Base-by-base conservation (phyloP, 2,113 vertebrate genomes). In the Machaerirhynchus nigripectus region DNA sequence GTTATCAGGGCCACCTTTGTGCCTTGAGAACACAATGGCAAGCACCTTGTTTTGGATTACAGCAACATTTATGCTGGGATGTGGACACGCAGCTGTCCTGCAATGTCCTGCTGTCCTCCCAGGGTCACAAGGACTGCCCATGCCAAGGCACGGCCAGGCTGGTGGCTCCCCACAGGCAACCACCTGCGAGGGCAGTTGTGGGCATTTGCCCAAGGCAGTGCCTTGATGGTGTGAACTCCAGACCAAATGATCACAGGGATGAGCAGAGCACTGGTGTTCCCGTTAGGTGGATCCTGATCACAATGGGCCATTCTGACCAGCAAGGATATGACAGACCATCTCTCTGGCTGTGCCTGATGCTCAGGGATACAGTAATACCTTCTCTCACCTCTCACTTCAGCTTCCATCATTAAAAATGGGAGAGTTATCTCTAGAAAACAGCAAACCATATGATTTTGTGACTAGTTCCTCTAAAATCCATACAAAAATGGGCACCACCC, bases 111-210 rank as follows among this genome's bases (percentile, higher is more conserved):
- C n/a, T 70, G 11, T 37, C 52, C 46, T 69, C 31, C 52, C 2
- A 1, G 16, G 19, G 13, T 28, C 20, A 15, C 78, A 69, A 74
- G 64, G 74, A 30, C 74, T 61, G 50, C 37, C 35, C n/a, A 31
- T 1, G 4, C 46, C 39, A n/a, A 44, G 28, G n/a, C 12, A 67
- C 1, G 3, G 4, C 31, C 0, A 0, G 67, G 56, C 61, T 63
- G 52, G 24, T 47, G 31, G 42, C 22, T 92, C 28, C 49, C 49
- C 33, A 61, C 1, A 8, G 37, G 13, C 6, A 75, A 39, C 12
- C 59, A 67, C 35, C 31, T 42, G 52, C 8, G 9, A n/a, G 19
- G 42, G 60, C 50, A 40, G 1, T 0, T 1, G 4, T 16, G 30
- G 63, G 49, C 3, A 3, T 61, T 55, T 37, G 49, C 21, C 22